These are phyloP conservation scores for Heteromormyrus szaboi DNA, from an alignment of 2,797 vertebrate genomes.

Conservation along the genomic window DNA sequence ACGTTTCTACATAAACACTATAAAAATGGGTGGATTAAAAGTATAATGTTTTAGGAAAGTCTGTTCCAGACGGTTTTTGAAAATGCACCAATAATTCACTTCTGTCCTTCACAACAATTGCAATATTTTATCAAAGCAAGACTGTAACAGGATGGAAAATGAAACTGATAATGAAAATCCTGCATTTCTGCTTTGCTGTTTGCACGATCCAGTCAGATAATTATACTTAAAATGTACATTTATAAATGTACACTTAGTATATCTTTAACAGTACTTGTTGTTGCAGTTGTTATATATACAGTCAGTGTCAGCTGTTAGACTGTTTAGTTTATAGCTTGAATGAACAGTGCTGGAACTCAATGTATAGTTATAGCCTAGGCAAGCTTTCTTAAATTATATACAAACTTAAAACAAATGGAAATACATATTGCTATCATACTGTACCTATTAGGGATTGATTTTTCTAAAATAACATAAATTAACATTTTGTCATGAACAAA, in stretches of 20 bases:
- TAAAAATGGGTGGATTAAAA: conserved; percentile 39
- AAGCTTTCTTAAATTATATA: conserved; percentile 26
- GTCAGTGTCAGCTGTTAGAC: background rate
- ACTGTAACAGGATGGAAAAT: conserved; percentile 29
- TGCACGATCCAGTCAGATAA: background rate
- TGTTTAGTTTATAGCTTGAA: conserved; percentile 29
- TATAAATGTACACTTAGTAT: background rate
- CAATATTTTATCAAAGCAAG: conserved; percentile 31
- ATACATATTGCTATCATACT: conserved; percentile 35
- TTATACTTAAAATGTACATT: background rate
- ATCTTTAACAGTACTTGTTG: background rate
- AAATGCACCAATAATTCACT: background rate
- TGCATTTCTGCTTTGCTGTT: background rate
- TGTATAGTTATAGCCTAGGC: conserved; percentile 33
- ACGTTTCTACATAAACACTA: conserved; percentile 38
- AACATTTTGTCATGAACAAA: conserved; percentile 63
- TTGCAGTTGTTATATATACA: background rate
- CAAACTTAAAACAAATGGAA: conserved; percentile 23
- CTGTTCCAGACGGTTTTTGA: background rate
- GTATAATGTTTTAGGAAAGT: conserved; percentile 29
- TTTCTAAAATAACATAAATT: conserved; percentile 56
- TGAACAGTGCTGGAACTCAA: conserved; percentile 31
- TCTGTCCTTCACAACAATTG: conserved; percentile 29
- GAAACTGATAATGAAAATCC: background rate
- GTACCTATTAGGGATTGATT: conserved; percentile 43